Evolutionary conservation across 2,113 vertebrate genomes (phyloP).

Genomic region (Myiozetetes cayanensis): DNA sequence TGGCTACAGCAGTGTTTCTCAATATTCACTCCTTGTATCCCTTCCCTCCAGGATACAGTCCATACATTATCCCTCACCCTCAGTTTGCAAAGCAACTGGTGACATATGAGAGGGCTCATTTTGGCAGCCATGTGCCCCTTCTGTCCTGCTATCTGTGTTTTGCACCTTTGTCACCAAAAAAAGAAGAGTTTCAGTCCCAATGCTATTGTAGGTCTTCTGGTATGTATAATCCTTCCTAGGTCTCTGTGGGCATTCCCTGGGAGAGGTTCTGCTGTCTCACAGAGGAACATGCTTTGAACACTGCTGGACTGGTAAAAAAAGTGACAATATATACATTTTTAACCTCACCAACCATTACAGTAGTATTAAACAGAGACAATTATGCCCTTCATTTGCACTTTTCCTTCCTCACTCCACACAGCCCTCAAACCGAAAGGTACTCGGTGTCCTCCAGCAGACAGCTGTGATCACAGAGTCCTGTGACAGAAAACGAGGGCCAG

Average conservation of each 20-base stretch:
- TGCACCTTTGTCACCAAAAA: neutral
- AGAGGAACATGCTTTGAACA: neutral
- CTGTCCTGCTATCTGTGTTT: neutral
- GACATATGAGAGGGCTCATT: neutral
- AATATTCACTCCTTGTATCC: neutral
- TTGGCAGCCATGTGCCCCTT: neutral
- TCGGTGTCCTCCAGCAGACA: neutral
- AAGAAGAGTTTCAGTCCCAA: neutral
- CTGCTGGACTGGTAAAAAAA: neutral
- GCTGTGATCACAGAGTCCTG: neutral
- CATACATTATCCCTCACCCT: neutral
- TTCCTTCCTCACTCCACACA: neutral
- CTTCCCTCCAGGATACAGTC: neutral
- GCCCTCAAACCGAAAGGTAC: neutral
- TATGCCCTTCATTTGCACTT: neutral
- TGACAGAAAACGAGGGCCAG: neutral
- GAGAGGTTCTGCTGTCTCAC: neutral
- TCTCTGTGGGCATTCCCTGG: neutral
- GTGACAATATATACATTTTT: neutral
- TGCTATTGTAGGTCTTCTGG: neutral
- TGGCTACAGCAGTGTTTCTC: conserved; percentile 26
- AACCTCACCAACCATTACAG: neutral
- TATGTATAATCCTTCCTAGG: neutral
- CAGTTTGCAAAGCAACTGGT: neutral
- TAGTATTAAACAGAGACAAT: neutral